Evolutionary conservation across 2,113 vertebrate species (phyloP).

Genomic region (Cyphomyrus discorhynchus): DNA sequence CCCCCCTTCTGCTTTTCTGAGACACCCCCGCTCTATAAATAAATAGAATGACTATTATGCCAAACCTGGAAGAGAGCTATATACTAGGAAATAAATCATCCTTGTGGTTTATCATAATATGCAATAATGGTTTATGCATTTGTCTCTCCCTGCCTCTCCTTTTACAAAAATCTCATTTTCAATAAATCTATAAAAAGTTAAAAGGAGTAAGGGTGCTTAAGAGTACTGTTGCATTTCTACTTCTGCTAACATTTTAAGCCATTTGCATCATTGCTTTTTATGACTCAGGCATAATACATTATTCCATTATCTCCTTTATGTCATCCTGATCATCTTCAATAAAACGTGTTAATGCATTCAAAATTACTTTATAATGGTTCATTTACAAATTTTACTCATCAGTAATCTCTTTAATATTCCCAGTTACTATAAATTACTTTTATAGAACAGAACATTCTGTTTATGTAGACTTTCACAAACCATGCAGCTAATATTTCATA

Average conservation of each 20-base stretch:
- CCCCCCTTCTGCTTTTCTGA: neutral
- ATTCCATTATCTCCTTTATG: neutral
- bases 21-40: neutral
- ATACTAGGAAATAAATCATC: neutral
- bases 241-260: neutral
- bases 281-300: neutral
- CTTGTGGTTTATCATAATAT: neutral
- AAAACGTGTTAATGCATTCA: neutral
- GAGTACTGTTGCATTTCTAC: neutral
- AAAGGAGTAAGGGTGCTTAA: neutral
- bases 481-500: neutral
- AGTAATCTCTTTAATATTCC: conserved; percentile 4
- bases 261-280: neutral
- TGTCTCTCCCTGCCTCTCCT: neutral
- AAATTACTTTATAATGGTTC: neutral
- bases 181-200: neutral
- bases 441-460: neutral
- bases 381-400: neutral
- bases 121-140: neutral
- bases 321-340: neutral
- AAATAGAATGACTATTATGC: neutral
- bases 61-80: neutral
- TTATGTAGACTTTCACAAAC: neutral
- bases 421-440: neutral
- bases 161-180: neutral